Base-by-base conservation (phyloP, 2,797 vertebrate genomes). In the Squalus acanthias region DNA sequence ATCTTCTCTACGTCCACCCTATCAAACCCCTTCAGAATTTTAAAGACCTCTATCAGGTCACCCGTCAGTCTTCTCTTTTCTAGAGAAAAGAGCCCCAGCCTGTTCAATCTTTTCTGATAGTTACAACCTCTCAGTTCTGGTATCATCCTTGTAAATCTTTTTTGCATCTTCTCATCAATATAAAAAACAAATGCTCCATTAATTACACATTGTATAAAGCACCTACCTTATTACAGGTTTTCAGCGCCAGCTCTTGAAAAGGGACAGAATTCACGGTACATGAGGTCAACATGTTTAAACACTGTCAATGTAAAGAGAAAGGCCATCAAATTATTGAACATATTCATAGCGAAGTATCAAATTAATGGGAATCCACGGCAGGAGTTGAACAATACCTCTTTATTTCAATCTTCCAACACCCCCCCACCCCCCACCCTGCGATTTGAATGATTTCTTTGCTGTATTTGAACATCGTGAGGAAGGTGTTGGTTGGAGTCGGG, bases 231-330 rank as follows among this genome's bases (percentile, higher is more conserved):
- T 1, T 74, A 57, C 12, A 76, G 7, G 46, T 39, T 76, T 57
- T 95, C 46, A 53, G 29, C 7, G 13, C 26, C 29, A 76, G 7
- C 24, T 60, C 69, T 76, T 74, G 94, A 74, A 76, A 95, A 76
- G 94, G 29, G 70, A 8, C 17, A 33, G 94, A 72, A 8, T 95
- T 95, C 70, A 76, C 1, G 70, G 94, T 3, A 76, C 15, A 53
- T 5, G 94, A 95, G 50, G 70, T 29, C 94, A 95, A 95, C 94
- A 95, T 95, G 4, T 17, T 95, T 69, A 69, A 72, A 76, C 46
- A 53, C 70, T 95, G 94, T 60, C 46, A 95, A 57, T 33, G 50
- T 33, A 57, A 95, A 33, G 60, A 33, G 5, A 53, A 95, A 57
- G 50, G 12, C 13, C 1, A 95, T 95, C 94, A 95, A 46, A 76